A percentile compares a stretch with the other conserved stretches of the same genome.
Conservation (phyloP, 2,888 invertebrate species). For the Petrophora chlorosata region DNA sequence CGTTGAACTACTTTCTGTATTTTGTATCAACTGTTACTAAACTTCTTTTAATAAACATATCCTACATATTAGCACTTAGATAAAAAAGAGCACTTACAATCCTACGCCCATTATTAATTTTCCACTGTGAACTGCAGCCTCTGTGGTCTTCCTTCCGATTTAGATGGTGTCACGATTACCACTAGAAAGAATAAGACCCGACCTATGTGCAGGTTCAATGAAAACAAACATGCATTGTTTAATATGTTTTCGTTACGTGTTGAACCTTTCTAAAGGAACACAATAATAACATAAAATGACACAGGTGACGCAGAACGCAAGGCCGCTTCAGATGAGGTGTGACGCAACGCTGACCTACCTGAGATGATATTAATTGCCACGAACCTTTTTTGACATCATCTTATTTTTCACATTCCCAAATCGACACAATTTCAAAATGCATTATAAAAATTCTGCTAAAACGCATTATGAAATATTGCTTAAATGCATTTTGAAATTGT, state of each 20-base stretch:
- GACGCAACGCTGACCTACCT: too few species aligned
- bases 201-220: neutral
- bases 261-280: slow-evolving; percentile 5
- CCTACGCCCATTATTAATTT: slow-evolving; percentile 42
- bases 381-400: too few species aligned
- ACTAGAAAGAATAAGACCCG: neutral
- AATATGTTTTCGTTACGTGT: slow-evolving; percentile 8
- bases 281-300: slow-evolving; percentile 8
- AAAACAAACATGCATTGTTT: slow-evolving; percentile 30
- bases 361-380: too few species aligned
- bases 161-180: neutral
- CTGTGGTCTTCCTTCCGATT: neutral
- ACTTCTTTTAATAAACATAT: neutral
- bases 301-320: too few species aligned
- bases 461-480: too few species aligned
- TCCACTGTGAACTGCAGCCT: neutral
- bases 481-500: too few species aligned
- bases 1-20: too few species aligned
- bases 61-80: neutral
- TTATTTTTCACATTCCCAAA: too few species aligned
- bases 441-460: too few species aligned
- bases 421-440: too few species aligned
- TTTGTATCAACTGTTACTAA: neutral
- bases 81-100: slow-evolving; percentile 47
- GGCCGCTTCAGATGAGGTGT: too few species aligned